These are phyloP conservation scores for Heliconius ismenius DNA, from an alignment of 2,888 invertebrate genomes.

Conservation along the genomic window DNA sequence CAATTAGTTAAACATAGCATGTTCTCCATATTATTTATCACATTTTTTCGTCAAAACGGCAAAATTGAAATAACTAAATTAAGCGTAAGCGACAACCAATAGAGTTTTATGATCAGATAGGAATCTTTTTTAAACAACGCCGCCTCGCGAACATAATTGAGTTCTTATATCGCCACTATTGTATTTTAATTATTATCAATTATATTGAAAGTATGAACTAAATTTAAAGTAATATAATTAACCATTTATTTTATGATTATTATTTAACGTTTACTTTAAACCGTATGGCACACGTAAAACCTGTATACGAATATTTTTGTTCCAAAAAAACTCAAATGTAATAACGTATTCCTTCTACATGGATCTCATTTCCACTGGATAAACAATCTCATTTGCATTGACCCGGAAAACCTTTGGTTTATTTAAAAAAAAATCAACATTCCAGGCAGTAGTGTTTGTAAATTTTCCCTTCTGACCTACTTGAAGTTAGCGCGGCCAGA, in stretches of 20 bases:
- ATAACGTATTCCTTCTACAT: conserved; percentile 42
- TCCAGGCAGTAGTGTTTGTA: conserved; percentile 76
- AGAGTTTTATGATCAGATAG: conserved; percentile 28
- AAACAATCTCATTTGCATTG: conserved; percentile 73
- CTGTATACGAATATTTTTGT: not conserved
- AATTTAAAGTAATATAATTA: not conserved
- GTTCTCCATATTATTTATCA: conserved; percentile 45
- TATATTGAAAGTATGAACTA: conserved; percentile 2
- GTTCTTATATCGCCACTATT: conserved; percentile 42
- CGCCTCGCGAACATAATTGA: conserved; percentile 41
- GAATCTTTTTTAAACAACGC: conserved; percentile 33
- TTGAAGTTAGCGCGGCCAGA: conserved; percentile 72
- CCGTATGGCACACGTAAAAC: not conserved
- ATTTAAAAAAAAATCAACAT: conserved; percentile 72
- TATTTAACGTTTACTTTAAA: not conserved
- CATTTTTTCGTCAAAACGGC: conserved; percentile 8
- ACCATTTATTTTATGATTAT: not conserved
- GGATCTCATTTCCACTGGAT: conserved; percentile 57
- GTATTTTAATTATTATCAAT: conserved; percentile 11
- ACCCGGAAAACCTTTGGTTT: conserved; percentile 72
- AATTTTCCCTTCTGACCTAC: conserved; percentile 81
- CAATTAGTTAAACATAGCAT: conserved; percentile 35
- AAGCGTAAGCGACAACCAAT: conserved; percentile 29
- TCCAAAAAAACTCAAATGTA: conserved; percentile 11
- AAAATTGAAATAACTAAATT: conserved; percentile 25